Evolutionary conservation across 2,113 vertebrate species (phyloP), one percentile per base, ranked within the genome.

Genomic region (Amazona vittata): DNA sequence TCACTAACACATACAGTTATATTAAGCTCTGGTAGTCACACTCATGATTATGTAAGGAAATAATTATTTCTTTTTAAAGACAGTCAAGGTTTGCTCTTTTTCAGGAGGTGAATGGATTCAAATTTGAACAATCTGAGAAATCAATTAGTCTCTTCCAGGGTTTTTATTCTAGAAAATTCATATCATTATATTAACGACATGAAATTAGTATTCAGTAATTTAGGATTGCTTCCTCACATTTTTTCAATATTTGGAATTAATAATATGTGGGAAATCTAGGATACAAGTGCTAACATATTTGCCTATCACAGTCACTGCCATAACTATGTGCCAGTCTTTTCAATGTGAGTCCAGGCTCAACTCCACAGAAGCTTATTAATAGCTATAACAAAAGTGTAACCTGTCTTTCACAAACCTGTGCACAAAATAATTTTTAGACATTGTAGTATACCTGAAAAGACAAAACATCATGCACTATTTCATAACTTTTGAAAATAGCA

Each of bases 391-490:
- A 9, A 67, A 85, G 29, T 15, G 13, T 19, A 89, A 47, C 11
- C 39, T 10, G 13, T 39, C n/a, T 86, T 81, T 71, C 47, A 41
- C 55, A 82, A 76, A 11, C 33, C 5, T 65, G 10, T 74, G 28
- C 12, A 39, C 21, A 52, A 43, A 95, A 71, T 80, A 22, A 29
- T 64, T 74, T 88, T 67, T 70, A 76, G 65, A 80, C 9, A 1
- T 20, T 79, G 15, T 12, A 35, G 15, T 46, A 33, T 43, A 50
- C 9, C 20, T 89, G 18, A 90, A 97, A 91, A 46, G 71, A 93
- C 67, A 93, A 97, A 97, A 93, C 70, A 81, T 29, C 70, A 81
- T 29, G 41, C 44, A 89, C 7, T 83, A 81, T 31, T 95, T 97
- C 80, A 78, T 57, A 69, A 64, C 59, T 89, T 86, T 96, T 95